Conservation (phyloP, 1,140 invertebrate genomes). For the Stegodyphus dumicola region DNA sequence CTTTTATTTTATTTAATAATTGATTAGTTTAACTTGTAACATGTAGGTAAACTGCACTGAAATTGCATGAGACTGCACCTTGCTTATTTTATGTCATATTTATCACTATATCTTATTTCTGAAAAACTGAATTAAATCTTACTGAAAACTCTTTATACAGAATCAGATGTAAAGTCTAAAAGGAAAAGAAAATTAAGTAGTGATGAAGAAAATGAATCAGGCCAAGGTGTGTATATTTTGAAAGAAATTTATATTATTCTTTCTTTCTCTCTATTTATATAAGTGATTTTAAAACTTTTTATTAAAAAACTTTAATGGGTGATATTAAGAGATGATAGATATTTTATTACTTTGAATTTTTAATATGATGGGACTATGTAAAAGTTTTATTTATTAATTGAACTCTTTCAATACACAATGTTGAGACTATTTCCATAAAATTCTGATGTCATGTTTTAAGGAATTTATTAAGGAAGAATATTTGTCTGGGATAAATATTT, state of each 20-base stretch:
- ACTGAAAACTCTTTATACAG: background rate
- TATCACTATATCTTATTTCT: too few relatives aligned
- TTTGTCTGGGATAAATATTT: too few relatives aligned
- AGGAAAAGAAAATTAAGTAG: conserved; percentile 32
- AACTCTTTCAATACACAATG: background rate
- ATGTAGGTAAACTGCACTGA: too few relatives aligned
- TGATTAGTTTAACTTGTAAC: too few relatives aligned
- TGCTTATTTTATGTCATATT: too few relatives aligned
- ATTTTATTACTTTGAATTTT: background rate
- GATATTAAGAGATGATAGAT: background rate
- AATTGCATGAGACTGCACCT: too few relatives aligned
- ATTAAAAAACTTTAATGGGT: background rate
- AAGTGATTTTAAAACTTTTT: background rate
- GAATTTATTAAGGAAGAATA: too few relatives aligned
- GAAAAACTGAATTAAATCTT: too few relatives aligned
- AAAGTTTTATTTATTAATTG: background rate
- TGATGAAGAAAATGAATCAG: conserved; percentile 40
- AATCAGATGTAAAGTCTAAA: background rate
- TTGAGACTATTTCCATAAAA: too few relatives aligned
- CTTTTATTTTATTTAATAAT: too few relatives aligned
- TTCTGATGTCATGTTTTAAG: too few relatives aligned
- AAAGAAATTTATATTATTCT: background rate
- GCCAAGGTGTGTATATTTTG: conserved; percentile 5
- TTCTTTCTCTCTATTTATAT: background rate
- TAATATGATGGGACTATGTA: background rate